A percentile compares a stretch with the other conserved stretches of the same genome.
phyloP scores from a whole-genome alignment of 1,140 invertebrate species.

The Brachionus koreanus region DNA sequence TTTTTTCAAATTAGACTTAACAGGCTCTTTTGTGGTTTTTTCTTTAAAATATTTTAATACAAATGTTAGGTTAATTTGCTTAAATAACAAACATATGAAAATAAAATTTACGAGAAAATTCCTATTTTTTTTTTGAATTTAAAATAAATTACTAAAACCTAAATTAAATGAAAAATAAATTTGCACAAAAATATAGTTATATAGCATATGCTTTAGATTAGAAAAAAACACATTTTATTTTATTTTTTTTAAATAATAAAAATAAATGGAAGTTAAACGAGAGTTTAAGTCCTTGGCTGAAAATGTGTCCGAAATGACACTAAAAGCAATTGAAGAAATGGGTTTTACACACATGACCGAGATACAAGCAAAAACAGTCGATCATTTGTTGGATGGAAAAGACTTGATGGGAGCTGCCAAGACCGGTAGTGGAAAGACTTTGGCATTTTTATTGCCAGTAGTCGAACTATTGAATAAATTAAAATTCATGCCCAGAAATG shows the following conservation, averaged over 20 bases:
- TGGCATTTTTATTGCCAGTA: conserved; percentile 95
- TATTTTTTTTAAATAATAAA: not conserved
- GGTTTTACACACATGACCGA: conserved; percentile 94
- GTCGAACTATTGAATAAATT: conserved; percentile 89
- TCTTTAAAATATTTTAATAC: no score
- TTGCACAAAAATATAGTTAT: not conserved
- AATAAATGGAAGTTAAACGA: conserved; percentile 10
- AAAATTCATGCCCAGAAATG: conserved; percentile 88
- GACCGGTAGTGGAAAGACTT: conserved; percentile 89
- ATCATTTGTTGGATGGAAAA: conserved; percentile 82
- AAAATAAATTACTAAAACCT: no score
- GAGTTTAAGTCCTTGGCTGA: conserved; percentile 15
- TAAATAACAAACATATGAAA: no score
- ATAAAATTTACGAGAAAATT: not conserved
- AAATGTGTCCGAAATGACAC: conserved; percentile 68
- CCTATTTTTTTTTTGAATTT: no score
- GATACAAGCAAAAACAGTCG: conserved; percentile 87
- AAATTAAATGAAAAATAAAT: not conserved
- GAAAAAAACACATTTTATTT: not conserved
- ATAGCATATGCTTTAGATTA: not conserved
- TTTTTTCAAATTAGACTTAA: no score
- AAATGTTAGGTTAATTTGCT: no score
- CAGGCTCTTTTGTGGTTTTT: no score
- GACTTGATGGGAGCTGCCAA: conserved; percentile 92
- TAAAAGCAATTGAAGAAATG: conserved; percentile 84